Conservation (phyloP, 2,797 vertebrate species). For the Lepilemur septentrionalis region DNA sequence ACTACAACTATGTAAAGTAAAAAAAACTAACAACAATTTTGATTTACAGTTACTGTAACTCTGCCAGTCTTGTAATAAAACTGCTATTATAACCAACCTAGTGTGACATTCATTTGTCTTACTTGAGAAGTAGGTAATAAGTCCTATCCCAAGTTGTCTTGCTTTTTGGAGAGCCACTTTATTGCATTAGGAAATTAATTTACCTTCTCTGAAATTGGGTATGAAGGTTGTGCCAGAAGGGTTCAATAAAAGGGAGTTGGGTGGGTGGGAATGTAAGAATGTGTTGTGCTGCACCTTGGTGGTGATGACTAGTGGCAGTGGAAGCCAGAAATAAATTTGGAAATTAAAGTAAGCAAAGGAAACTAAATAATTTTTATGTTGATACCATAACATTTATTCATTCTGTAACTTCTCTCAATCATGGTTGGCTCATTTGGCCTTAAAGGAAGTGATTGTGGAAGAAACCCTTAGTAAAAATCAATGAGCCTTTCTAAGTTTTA, state of each 20-base stretch:
- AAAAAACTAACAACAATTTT: slow-evolving; percentile 40
- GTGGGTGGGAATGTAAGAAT: background rate
- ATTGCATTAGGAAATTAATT: background rate
- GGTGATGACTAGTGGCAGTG: background rate
- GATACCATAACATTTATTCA: background rate
- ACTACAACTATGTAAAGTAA: slow-evolving; percentile 55
- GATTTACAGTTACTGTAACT: slow-evolving; percentile 40
- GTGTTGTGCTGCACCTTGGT: background rate
- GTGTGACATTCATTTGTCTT: slow-evolving; percentile 35
- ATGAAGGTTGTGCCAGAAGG: background rate
- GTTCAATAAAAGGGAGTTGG: too few relatives aligned
- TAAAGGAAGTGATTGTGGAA: slow-evolving; percentile 64
- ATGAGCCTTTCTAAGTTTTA: slow-evolving; percentile 61
- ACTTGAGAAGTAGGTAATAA: background rate
- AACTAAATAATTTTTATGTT: background rate
- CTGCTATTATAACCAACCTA: slow-evolving; percentile 1
- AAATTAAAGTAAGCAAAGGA: slow-evolving; percentile 27
- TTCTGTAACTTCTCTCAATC: slow-evolving; percentile 36
- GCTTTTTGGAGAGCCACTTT: background rate
- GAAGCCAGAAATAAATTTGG: background rate
- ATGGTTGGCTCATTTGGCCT: slow-evolving; percentile 14
- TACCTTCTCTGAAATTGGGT: background rate
- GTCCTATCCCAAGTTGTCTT: background rate
- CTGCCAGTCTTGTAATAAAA: slow-evolving; percentile 30
- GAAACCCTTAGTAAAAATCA: slow-evolving; percentile 49